These are phyloP conservation scores for Hippocampus mohnikei DNA, from an alignment of 2,113 vertebrate species.

Conservation along the genomic window DNA sequence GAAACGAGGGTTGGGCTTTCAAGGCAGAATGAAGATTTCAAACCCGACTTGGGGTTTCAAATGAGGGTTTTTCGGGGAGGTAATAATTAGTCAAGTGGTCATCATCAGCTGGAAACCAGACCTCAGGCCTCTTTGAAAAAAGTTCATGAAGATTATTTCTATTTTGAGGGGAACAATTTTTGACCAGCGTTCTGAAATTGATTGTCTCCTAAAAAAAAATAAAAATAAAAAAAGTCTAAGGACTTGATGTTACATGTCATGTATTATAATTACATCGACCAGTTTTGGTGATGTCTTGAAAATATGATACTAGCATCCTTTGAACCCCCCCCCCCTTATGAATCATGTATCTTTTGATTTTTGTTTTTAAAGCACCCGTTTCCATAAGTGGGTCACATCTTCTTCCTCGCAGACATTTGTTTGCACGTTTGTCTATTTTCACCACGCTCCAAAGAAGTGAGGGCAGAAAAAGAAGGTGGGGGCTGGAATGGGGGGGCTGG, in stretches of 20 bases:
- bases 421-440: constrained; percentile 44
- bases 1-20: background rate
- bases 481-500: constrained; percentile 1
- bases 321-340: constrained; percentile 28
- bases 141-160: no score
- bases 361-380: constrained; percentile 41
- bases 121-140: no score
- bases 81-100: background rate
- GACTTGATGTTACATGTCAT: no score
- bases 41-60: background rate
- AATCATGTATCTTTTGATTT: constrained; percentile 54
- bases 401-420: constrained; percentile 19
- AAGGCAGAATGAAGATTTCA: background rate
- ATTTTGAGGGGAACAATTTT: no score
- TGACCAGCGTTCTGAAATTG: no score
- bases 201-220: no score
- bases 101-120: no score
- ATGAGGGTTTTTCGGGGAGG: background rate
- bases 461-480: background rate
- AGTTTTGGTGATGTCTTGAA: no score
- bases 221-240: no score
- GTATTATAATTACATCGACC: no score
- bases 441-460: constrained; percentile 23
- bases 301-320: background rate
- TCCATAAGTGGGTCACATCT: constrained; percentile 54